A percentile compares a stretch with the other conserved stretches of the same genome.
Conservation (phyloP, 1,140 invertebrate genomes). For the Meloidogyne chitwoodi region DNA sequence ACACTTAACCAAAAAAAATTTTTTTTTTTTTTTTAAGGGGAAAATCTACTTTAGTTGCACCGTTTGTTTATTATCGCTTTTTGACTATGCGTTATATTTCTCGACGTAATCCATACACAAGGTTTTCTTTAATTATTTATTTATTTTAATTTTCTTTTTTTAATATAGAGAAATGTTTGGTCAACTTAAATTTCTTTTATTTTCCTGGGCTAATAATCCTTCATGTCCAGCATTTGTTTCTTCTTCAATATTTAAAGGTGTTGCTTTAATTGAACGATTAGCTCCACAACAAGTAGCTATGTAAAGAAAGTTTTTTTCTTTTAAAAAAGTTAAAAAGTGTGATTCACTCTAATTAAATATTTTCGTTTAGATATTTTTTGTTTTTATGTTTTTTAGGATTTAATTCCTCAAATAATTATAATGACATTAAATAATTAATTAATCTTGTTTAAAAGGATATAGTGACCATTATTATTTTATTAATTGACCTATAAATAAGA, state of each 20-base stretch:
- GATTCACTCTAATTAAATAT: too few relatives aligned
- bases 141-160: not conserved
- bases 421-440: too few relatives aligned
- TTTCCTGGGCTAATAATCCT: constrained; percentile 25
- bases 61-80: constrained; percentile 87
- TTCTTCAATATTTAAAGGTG: constrained; percentile 28
- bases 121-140: constrained; percentile 54
- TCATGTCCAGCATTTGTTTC: constrained; percentile 29
- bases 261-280: constrained; percentile 36
- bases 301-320: not conserved
- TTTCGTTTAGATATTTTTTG: too few relatives aligned
- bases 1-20: too few relatives aligned
- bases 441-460: too few relatives aligned
- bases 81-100: constrained; percentile 80
- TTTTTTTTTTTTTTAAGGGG: not conserved
- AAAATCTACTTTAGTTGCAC: constrained; percentile 64
- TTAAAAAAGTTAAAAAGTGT: too few relatives aligned
- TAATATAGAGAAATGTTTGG: constrained; percentile 27
- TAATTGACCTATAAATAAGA: too few relatives aligned
- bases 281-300: constrained; percentile 20
- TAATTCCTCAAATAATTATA: too few relatives aligned
- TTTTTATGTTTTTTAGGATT: too few relatives aligned
- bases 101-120: constrained; percentile 85
- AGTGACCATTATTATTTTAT: too few relatives aligned
- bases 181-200: constrained; percentile 23